phyloP scores from a whole-genome alignment of 2,888 invertebrate genomes.

The Callosobruchus maculatus region DNA sequence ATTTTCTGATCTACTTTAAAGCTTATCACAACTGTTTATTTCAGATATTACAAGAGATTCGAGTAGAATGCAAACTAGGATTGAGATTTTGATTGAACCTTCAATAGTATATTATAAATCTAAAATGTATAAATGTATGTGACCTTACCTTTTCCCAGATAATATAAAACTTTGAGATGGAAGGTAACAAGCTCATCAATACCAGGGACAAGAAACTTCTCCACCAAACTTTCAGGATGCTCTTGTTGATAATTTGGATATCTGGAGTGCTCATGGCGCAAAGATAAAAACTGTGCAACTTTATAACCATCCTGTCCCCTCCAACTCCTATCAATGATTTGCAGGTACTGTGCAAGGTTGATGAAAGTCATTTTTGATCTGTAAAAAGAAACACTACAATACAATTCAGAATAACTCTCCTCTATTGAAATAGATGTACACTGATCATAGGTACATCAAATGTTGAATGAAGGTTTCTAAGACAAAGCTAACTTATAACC shows the following conservation, averaged over 20 bases:
- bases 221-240: conserved; percentile 66
- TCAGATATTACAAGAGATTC: too few species aligned
- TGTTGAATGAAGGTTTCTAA: too few species aligned
- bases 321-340: conserved; percentile 58
- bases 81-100: too few species aligned
- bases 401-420: too few species aligned
- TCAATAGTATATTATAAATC: too few species aligned
- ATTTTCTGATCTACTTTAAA: too few species aligned
- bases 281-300: conserved; percentile 59
- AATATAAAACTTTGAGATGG: conserved; percentile 68
- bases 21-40: too few species aligned
- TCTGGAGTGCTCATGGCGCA: conserved; percentile 69
- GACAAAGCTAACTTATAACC: too few species aligned
- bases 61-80: too few species aligned
- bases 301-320: conserved; percentile 60
- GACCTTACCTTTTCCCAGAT: conserved; percentile 40
- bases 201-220: conserved; percentile 66
- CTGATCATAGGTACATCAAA: too few species aligned
- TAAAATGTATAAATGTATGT: too few species aligned
- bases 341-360: conserved; percentile 47
- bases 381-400: not conserved
- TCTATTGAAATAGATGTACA: too few species aligned
- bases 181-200: conserved; percentile 71
- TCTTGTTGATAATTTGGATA: conserved; percentile 67
- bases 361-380: conserved; percentile 32